A percentile compares a stretch with the other conserved stretches of the same genome.
These are phyloP conservation scores for Hippocampus barbouri DNA, from an alignment of 2,113 vertebrate genomes.

Conservation along the genomic window DNA sequence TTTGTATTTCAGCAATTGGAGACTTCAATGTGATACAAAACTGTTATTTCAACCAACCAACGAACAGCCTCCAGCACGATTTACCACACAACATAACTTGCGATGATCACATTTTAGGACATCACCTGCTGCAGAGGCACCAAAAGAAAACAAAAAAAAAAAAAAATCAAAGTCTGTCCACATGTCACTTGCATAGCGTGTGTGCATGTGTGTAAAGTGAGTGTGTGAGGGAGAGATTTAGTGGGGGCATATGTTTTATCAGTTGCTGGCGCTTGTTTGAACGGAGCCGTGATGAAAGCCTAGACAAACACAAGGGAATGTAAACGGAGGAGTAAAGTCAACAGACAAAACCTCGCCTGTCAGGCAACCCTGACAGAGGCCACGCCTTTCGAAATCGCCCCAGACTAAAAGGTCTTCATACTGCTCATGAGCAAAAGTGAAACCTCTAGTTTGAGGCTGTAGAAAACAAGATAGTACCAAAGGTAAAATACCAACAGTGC, in stretches of 20 bases:
- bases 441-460: not conserved
- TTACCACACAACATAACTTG: conserved; percentile 32
- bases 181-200: conserved; percentile 11
- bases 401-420: conserved; percentile 13
- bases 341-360: conserved; percentile 49
- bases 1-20: conserved; percentile 11
- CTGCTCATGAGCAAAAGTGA: conserved; percentile 17
- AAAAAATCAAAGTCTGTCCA: conserved; percentile 22
- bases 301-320: conserved; percentile 69
- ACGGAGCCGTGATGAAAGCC: conserved; percentile 64
- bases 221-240: conserved; percentile 20
- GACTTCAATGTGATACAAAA: conserved; percentile 20
- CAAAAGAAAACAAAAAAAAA: not conserved
- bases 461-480: not conserved
- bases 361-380: conserved; percentile 49
- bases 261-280: conserved; percentile 69
- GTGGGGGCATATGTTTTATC: conserved; percentile 70
- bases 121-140: conserved; percentile 62
- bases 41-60: conserved; percentile 22
- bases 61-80: conserved; percentile 12
- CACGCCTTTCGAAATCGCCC: conserved; percentile 33
- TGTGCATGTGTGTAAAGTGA: conserved; percentile 2
- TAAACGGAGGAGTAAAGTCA: conserved; percentile 69
- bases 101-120: conserved; percentile 15
- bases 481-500: too few species aligned